phyloP scores from a whole-genome alignment of 2,113 vertebrate species.

The Oreotrochilus melanogaster region DNA sequence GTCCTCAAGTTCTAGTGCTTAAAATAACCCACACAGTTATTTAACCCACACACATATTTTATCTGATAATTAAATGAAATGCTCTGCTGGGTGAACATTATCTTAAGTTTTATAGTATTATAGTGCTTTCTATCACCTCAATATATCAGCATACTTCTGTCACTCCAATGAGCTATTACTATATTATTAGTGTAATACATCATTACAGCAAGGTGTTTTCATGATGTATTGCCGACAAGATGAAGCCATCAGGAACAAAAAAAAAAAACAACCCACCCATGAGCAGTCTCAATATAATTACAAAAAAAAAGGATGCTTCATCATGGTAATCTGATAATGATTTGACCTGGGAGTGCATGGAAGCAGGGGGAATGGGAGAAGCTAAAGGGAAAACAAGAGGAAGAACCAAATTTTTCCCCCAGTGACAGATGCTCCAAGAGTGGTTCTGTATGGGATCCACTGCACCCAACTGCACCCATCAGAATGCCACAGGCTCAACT shows the following conservation, averaged over 20 bases:
- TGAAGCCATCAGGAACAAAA: conserved; percentile 69
- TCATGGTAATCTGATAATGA: conserved; percentile 11
- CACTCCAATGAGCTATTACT: conserved; percentile 8
- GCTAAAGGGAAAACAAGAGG: neutral
- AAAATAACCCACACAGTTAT: too few relatives aligned
- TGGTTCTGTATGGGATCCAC: neutral
- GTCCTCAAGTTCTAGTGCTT: neutral
- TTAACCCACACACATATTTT: too few relatives aligned
- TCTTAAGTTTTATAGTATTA: conserved; percentile 38
- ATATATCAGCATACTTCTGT: conserved; percentile 21
- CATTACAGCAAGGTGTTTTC: conserved; percentile 68
- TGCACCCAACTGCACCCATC: neutral
- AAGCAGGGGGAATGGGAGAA: neutral
- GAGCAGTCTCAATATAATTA: conserved; percentile 70
- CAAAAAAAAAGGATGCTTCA: conserved; percentile 41
- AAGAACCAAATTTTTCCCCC: neutral
- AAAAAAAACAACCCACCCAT: neutral
- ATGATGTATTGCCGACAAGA: conserved; percentile 62
- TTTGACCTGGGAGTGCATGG: conserved; percentile 23
- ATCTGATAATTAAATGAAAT: conserved; percentile 57
- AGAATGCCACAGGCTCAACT: too few relatives aligned
- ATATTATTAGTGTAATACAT: conserved; percentile 71
- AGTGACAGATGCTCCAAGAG: neutral
- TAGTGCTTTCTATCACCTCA: conserved; percentile 13
- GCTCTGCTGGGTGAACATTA: conserved; percentile 33